phyloP scores from a whole-genome alignment of 1,140 invertebrate species.

The Ceratina australensis region DNA sequence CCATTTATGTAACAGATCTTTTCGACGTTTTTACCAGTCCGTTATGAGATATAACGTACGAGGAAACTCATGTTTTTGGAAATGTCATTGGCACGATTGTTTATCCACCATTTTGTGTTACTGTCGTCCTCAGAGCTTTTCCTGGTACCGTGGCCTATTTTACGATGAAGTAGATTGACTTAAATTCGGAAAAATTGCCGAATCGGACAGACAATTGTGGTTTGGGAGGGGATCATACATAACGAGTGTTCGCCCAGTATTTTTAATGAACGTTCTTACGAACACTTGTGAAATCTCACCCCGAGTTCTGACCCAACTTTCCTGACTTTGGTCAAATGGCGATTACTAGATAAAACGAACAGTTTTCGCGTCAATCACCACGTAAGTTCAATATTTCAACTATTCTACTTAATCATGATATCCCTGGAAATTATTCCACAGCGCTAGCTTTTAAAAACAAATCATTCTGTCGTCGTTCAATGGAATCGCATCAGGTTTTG shows the following conservation, averaged over 20 bases:
- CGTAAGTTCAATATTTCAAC: conserved; percentile 51
- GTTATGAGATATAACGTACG: not conserved
- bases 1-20: not conserved
- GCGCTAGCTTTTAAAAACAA: not conserved
- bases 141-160: conserved; percentile 62
- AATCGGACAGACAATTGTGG: conserved; percentile 7
- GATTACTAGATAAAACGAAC: conserved; percentile 68
- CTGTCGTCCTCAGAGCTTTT: conserved; percentile 74
- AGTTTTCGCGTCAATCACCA: conserved; percentile 58
- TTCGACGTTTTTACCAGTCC: not conserved
- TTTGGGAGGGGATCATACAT: not conserved
- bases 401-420: not conserved
- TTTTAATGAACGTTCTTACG: conserved; percentile 58
- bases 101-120: conserved; percentile 79
- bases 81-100: conserved; percentile 70
- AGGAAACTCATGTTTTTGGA: conserved; percentile 54
- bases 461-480: not conserved
- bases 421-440: not conserved
- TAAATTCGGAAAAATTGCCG: conserved; percentile 19
- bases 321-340: conserved; percentile 74
- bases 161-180: conserved; percentile 65
- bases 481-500: not conserved
- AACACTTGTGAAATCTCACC: conserved; percentile 70
- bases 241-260: conserved; percentile 1
- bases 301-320: conserved; percentile 71